Base-by-base conservation (phyloP, 2,797 vertebrate genomes). In the Nyctalus aviator region DNA sequence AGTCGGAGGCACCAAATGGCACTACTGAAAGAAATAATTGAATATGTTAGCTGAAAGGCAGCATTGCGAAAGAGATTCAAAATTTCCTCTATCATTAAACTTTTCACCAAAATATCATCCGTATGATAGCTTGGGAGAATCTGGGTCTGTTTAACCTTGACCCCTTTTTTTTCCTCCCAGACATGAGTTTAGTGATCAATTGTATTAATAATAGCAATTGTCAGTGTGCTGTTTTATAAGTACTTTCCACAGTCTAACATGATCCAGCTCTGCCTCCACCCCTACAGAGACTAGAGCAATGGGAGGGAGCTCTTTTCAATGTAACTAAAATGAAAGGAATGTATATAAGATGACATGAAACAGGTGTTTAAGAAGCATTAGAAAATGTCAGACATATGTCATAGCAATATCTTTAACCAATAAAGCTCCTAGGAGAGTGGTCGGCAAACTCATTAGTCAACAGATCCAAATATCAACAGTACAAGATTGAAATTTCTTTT, bases 181-280 rank as follows among this genome's bases (percentile, higher is more conserved):
- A 95, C n/a, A 0, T 62, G 88, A 93, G 59, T 75, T 88, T 88
- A 91, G 84, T 89, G 91, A 97, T 97, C 96, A 93, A 93, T 84
- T 95, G 73, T 68, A 32, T 86, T 96, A 95, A 96, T 96, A 95
- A 94, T 82, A 95, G 90, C 94, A 95, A 96, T 97, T 93, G 96
- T 96, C 96, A 96, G 90, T 90, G 68, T 93, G 78, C 55, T 93
- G n/a, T 96, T 96, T 92, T 83, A 85, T 41, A 95, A 90, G 84
- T 93, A 35, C 90, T 95, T 96, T 95, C 73, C 82, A 95, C 46
- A 94, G 50, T 72, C 48, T 88, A 92, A 96, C 88, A 62, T 32
- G 73, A 79, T 85, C 90, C 96, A 96, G 93, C 64, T 64, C 66
- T 64, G 75, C 41, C 20, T 92, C 27, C 69, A 91, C 90, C 50